Base-by-base conservation (phyloP, 2,797 vertebrate species). In the Gouania willdenowi region DNA sequence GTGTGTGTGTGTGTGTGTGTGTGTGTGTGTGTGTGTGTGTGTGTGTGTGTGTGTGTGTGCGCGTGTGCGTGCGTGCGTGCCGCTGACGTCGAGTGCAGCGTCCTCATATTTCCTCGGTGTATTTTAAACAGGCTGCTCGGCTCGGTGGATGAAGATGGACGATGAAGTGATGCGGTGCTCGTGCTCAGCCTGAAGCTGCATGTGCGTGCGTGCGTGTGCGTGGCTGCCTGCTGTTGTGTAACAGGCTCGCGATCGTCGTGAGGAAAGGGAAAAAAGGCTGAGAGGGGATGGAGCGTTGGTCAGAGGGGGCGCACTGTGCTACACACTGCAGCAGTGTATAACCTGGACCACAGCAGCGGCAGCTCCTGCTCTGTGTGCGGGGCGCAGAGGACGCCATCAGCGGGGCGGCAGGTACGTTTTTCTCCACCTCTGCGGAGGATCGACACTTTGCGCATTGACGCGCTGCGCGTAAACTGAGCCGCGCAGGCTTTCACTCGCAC, bases 231-330 rank as follows among this genome's bases (percentile, higher is more conserved):
- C 12, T 20, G 35, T 80, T 78, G 68, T 66, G 71, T 78, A 79
- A 81, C 42, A 41, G 20, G 12, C 48, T 61, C 44, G 52, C 53
- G 52, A 21, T 49, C 35, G 25, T 3, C 27, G 51, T 65, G 63
- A 43, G 74, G 71, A 75, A 49, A 72, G 70, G 75, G 47, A 64
- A 61, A 68, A 5, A 45, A 41, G 42, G 62, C 26, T 52, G 45
- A 29, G 53, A 33, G 65, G 65, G 51, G 71, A 79, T 66, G 65
- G 68, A 74, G 71, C 57, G n/a, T n/a, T n/a, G 30, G 41, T 38
- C 33, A 41, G 65, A 77, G 71, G 79, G 79, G 77, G 76, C 76
- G 76, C 71, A 24, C 50, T 75, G 60, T 5, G 19, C 19, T 56
- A 24, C 41, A 39, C 12, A 59, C 29, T 39, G 51, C 61, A 35